Conservation (phyloP, 2,888 invertebrate genomes). For the Cremastinae sp. region DNA sequence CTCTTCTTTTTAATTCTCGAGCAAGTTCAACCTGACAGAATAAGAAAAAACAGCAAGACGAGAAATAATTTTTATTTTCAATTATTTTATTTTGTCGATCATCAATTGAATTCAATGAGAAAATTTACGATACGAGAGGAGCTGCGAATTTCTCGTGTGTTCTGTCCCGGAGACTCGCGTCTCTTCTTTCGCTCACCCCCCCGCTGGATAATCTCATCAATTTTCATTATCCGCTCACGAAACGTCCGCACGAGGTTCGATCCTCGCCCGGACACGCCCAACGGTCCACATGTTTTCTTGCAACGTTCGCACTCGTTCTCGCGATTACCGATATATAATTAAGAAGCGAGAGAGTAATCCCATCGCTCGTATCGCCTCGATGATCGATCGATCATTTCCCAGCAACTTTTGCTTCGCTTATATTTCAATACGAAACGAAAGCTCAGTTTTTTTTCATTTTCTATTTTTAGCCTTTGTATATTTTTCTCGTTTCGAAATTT, state of each 20-base stretch:
- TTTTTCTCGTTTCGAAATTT: too few species aligned
- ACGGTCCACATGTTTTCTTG: conserved; percentile 73
- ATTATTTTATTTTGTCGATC: too few species aligned
- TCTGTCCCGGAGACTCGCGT: background rate
- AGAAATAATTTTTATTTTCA: background rate
- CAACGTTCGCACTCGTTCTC: conserved; percentile 64
- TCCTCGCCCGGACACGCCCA: conserved; percentile 70
- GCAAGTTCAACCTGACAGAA: conserved; percentile 26
- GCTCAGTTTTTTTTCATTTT: too few species aligned
- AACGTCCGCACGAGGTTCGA: conserved; percentile 65
- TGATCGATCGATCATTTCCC: conserved; percentile 51
- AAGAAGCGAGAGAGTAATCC: conserved; percentile 66
- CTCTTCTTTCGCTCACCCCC: conserved; percentile 9
- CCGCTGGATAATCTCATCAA: conserved; percentile 76
- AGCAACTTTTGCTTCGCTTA: conserved; percentile 25
- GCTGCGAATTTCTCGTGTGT: conserved; percentile 4
- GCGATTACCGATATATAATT: conserved; percentile 69
- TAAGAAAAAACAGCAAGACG: conserved; percentile 1
- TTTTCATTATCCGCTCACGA: conserved; percentile 76
- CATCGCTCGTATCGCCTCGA: conserved; percentile 15
- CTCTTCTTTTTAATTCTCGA: conserved; percentile 27
- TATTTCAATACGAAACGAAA: conserved; percentile 29
- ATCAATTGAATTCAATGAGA: background rate
- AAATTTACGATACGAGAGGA: conserved; percentile 13
- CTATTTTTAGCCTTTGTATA: too few species aligned